phyloP scores from a whole-genome alignment of 2,113 vertebrate genomes.

The Centropus bengalensis region DNA sequence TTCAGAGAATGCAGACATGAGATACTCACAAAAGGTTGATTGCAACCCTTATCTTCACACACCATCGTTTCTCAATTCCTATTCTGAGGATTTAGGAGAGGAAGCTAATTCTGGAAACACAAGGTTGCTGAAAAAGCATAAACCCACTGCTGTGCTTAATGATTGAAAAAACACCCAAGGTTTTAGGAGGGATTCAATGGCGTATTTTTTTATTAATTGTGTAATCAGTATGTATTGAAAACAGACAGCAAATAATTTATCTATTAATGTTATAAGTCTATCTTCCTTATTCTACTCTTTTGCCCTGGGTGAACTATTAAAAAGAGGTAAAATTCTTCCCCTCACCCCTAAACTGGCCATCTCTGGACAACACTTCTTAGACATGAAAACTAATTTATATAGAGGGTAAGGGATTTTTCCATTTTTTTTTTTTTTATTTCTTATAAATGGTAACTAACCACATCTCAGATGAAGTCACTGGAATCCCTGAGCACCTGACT shows the following conservation, averaged over 20 bases:
- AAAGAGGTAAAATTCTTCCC: background rate
- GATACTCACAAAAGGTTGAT: background rate
- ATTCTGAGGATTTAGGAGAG: background rate
- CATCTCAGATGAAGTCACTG: background rate
- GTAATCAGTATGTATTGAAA: background rate
- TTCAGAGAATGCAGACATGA: background rate
- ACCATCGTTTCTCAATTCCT: background rate
- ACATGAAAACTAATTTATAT: background rate
- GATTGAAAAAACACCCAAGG: background rate
- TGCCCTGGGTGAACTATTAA: background rate
- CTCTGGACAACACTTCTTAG: background rate
- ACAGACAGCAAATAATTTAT: background rate
- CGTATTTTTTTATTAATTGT: background rate
- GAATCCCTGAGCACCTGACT: background rate
- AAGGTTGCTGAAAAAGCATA: background rate
- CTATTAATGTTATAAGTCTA: background rate
- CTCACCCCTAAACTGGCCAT: background rate
- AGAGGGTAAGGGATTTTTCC: background rate
- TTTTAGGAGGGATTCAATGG: background rate
- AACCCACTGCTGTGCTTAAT: background rate
- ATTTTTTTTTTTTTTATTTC: background rate
- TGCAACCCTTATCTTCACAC: background rate
- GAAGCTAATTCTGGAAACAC: background rate
- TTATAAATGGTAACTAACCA: background rate
- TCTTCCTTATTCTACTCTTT: background rate